phyloP scores from a whole-genome alignment of 2,113 vertebrate species.

The Barnardius zonarius region DNA sequence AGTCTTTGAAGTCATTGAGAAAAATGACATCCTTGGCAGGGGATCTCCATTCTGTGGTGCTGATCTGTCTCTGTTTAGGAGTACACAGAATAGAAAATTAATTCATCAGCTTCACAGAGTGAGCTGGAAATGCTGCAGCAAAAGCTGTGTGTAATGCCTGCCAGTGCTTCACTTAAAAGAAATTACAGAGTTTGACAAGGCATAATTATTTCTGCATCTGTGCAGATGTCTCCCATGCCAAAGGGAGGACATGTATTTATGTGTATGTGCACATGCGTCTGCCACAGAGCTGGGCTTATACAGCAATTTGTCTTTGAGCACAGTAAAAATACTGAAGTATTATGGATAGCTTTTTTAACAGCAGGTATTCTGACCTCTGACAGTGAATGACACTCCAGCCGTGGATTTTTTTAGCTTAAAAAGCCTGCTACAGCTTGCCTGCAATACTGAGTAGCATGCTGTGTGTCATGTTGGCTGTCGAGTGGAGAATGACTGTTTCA shows the following conservation, averaged over 20 bases:
- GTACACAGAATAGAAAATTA: not conserved
- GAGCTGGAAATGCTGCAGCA: not conserved
- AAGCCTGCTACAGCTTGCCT: not conserved
- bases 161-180: slow-evolving; percentile 22
- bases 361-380: not conserved
- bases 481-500: not conserved
- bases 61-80: not conserved
- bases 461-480: not conserved
- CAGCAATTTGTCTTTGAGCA: not conserved
- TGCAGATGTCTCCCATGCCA: slow-evolving; percentile 19
- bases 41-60: not conserved
- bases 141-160: not conserved
- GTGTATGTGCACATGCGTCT: not conserved
- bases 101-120: slow-evolving; percentile 14
- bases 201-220: not conserved
- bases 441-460: not conserved
- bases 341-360: not conserved
- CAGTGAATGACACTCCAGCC: not conserved
- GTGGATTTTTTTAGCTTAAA: not conserved
- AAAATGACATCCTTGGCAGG: slow-evolving; percentile 27
- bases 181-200: slow-evolving; percentile 1
- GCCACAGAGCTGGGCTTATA: not conserved
- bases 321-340: not conserved
- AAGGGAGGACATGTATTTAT: not conserved
- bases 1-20: not conserved